These are phyloP conservation scores for Urocynchramus pylzowi DNA, from an alignment of 2,113 vertebrate genomes.

Conservation along the genomic window DNA sequence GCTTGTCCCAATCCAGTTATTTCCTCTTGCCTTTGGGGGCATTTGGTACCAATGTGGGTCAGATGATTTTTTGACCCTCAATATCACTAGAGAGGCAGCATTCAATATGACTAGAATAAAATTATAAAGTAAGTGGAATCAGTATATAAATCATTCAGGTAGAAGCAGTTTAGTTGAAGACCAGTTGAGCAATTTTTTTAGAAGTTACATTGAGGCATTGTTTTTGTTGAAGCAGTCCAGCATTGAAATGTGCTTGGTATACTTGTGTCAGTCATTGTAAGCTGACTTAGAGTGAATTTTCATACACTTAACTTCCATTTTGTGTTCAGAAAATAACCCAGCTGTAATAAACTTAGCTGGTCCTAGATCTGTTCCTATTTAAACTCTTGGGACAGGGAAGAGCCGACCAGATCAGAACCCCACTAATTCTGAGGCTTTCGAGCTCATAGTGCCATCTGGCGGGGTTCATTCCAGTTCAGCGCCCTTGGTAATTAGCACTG, in stretches of 20 bases:
- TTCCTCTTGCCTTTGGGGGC: neutral
- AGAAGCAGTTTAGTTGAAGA: neutral
- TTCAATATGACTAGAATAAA: neutral
- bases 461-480: slow-evolving; percentile 60
- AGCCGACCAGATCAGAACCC: slow-evolving; percentile 30
- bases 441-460: slow-evolving; percentile 55
- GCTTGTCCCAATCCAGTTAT: neutral
- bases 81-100: neutral
- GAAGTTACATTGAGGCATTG: neutral
- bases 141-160: neutral
- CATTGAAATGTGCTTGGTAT: neutral
- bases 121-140: neutral
- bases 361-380: slow-evolving; percentile 30
- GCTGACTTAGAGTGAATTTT: neutral
- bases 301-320: neutral
- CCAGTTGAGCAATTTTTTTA: neutral
- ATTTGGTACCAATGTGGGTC: rapidly evolving
- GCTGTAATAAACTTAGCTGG: slow-evolving; percentile 48
- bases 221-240: neutral
- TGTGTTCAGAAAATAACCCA: neutral
- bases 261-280: neutral
- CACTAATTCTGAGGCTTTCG: slow-evolving; percentile 52
- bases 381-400: neutral
- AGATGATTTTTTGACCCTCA: neutral
- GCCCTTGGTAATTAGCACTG: slow-evolving; percentile 10